Percentiles rank a stretch among this genome's conserved stretches.
Evolutionary conservation across 2,797 vertebrate genomes (phyloP).

Genomic region (Rhinella marina): DNA sequence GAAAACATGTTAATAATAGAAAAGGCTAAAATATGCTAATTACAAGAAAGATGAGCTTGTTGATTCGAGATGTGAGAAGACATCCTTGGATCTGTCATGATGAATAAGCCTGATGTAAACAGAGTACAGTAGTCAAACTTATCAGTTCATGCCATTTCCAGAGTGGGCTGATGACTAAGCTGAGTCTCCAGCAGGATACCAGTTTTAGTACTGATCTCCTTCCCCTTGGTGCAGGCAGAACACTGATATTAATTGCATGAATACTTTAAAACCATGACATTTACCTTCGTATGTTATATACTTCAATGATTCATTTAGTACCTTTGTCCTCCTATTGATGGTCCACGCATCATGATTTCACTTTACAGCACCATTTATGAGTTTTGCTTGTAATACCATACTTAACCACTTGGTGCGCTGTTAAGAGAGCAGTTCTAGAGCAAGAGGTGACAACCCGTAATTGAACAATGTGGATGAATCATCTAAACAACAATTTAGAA

Average conservation of each 20-base stretch:
- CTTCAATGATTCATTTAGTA: not conserved
- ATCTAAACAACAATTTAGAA: not conserved
- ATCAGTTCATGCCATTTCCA: not conserved
- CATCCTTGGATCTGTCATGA: constrained; percentile 25
- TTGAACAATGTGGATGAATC: too few relatives aligned
- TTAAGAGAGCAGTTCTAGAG: not conserved
- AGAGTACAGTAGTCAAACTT: constrained; percentile 8
- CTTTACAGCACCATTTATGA: not conserved
- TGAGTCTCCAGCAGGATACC: not conserved
- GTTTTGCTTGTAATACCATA: not conserved
- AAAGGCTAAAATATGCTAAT: constrained; percentile 32
- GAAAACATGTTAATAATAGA: constrained; percentile 29
- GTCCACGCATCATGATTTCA: not conserved
- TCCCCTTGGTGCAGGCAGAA: not conserved
- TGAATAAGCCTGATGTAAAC: not conserved
- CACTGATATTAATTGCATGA: not conserved
- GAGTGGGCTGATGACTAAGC: not conserved
- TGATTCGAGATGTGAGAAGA: constrained; percentile 14
- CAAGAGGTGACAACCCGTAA: not conserved
- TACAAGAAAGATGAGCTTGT: not conserved
- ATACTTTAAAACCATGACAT: not conserved
- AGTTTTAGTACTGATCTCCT: not conserved
- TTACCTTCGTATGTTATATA: not conserved
- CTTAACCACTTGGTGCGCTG: not conserved
- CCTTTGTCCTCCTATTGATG: not conserved